phyloP scores from a whole-genome alignment of 2,113 vertebrate genomes.

The Phalacrocorax carbo region DNA sequence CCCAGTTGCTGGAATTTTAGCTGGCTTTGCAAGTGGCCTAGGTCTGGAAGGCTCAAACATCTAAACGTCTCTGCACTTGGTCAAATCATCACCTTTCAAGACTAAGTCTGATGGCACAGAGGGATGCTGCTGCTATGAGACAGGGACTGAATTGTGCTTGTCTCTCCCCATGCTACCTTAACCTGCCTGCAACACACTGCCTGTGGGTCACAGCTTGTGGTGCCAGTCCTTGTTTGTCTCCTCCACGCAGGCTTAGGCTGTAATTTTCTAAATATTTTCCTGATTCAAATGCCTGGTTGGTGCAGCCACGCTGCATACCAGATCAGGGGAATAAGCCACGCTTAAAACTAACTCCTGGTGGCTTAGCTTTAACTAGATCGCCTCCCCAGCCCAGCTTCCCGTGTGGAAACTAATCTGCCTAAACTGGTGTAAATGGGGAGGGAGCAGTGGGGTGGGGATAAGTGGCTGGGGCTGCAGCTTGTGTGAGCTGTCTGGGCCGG shows the following conservation, averaged over 20 bases:
- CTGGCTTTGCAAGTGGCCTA: not conserved
- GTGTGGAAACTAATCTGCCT: not conserved
- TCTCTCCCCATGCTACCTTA: not conserved
- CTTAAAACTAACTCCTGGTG: not conserved
- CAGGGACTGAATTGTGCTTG: not conserved
- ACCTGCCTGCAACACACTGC: not conserved
- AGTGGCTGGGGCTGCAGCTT: not conserved
- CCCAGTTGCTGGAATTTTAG: not conserved
- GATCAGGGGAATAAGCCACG: not conserved
- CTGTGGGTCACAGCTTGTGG: not conserved
- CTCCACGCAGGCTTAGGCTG: not conserved
- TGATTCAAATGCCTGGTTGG: not conserved
- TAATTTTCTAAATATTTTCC: constrained; percentile 2
- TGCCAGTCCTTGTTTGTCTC: not conserved
- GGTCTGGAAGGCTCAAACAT: not conserved
- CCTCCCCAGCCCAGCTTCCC: not conserved
- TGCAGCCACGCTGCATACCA: not conserved
- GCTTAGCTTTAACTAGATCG: not conserved
- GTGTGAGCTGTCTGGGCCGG: not conserved
- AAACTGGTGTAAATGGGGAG: not conserved
- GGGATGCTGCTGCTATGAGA: not conserved
- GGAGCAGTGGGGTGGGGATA: not conserved
- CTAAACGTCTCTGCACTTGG: not conserved
- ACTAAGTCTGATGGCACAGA: not conserved
- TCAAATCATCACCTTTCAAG: not conserved